These are phyloP conservation scores for human (Homo sapiens) DNA, from an alignment of 2,113 vertebrate species.

Conservation along the genomic window GRCh38 chr6:98929001-98929500, in stretches of 20 bases:
- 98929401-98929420: too few species aligned
- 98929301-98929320: too few species aligned
- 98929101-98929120: background rate
- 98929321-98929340: too few species aligned
- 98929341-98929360: too few species aligned
- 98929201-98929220: background rate
- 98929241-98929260: background rate
- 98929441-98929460: too few species aligned
- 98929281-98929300: background rate
- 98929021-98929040: background rate
- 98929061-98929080: background rate
- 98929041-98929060: conserved; percentile 28
- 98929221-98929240: background rate
- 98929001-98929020: background rate
- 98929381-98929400: too few species aligned
- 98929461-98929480: too few species aligned
- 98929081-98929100: background rate
- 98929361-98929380: too few species aligned
- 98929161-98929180: background rate
- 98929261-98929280: background rate
- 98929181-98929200: background rate
- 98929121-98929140: conserved; percentile 33
- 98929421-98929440: too few species aligned
- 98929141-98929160: background rate
- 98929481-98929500: too few species aligned